Base-by-base conservation (phyloP, 2,113 vertebrate species). In the Salminus brasiliensis region DNA sequence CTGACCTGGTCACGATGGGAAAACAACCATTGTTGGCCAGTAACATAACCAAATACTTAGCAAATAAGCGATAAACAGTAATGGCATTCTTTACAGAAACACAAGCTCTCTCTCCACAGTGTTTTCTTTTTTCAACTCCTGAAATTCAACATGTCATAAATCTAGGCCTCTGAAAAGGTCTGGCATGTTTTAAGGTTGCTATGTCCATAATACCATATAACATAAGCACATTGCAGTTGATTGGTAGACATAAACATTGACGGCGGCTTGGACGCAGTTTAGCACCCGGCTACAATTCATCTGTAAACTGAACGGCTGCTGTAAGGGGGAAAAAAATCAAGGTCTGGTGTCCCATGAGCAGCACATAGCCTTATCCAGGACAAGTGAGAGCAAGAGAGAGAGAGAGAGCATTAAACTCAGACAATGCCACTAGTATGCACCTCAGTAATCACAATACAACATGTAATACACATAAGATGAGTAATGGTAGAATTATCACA, bases 191-290 rank as follows among this genome's bases (percentile, higher is more conserved):
- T 80, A 88, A 86, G 85, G 88, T 82, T 87, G 75, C 78, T 83
- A 75, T 84, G 85, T 89, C 86, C 87, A 91, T 90, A 88, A 92
- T 90, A 85, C 86, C 87, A 88, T 86, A 88, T 91, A 88, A 92
- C 85, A 92, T 89, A 88, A 91, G 89, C 89, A 91, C 91, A 89
- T 89, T 91, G 92, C 84, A 72, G 91, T 89, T 93, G 91, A 92
- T 92, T 90, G 90, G 85, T 85, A 74, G 89, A 91, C 90, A 91
- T 93, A 94, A 94, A 94, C 89, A 90, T 92, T 90, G 87, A 93
- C 86, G 85, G 90, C 85, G 83, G 84, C 85, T 87, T 79, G 73
- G 84, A 88, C 52, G 34, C 85, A 62, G 87, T 92, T 92, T 92
- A 92, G 91, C 79, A 59, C 90, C 80, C 75, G 78, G 86, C 91